Evolutionary conservation across 2,888 invertebrate genomes (phyloP).

Genomic region (Drosophila fulvimacula): DNA sequence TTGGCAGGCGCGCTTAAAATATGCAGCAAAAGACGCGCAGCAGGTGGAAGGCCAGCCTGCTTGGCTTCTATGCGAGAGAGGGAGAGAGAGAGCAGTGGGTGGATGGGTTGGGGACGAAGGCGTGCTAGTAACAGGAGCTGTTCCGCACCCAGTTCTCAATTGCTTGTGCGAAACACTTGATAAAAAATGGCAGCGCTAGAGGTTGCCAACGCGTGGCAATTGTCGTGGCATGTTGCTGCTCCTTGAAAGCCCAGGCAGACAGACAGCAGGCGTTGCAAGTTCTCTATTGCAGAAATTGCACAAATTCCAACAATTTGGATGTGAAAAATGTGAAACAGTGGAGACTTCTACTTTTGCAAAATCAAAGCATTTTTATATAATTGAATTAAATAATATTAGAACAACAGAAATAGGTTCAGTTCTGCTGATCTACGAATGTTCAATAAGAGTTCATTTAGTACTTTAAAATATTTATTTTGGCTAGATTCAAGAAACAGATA

Average conservation of each 20-base stretch:
- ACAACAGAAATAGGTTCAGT: too few species aligned
- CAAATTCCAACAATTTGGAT: not conserved
- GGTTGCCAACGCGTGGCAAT: slow-evolving; percentile 51
- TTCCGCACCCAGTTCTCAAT: slow-evolving; percentile 60
- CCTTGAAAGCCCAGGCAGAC: not conserved
- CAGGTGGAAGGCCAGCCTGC: slow-evolving; percentile 55
- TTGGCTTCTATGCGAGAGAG: not conserved
- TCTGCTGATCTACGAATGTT: too few species aligned
- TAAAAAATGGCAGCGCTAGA: slow-evolving; percentile 53
- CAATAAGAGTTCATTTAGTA: too few species aligned
- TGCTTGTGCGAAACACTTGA: slow-evolving; percentile 55
- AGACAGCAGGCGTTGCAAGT: slow-evolving; percentile 2
- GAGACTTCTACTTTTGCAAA: too few species aligned
- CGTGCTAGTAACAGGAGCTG: slow-evolving; percentile 11
- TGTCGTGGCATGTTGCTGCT: slow-evolving; percentile 35
- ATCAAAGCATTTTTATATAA: too few species aligned
- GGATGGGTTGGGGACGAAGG: not conserved
- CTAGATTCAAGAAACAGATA: too few species aligned
- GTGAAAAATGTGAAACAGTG: not conserved
- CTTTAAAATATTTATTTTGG: too few species aligned
- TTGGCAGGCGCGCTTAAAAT: slow-evolving; percentile 73
- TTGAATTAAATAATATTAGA: too few species aligned
- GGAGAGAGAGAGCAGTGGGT: not conserved
- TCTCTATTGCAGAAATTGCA: slow-evolving; percentile 12
- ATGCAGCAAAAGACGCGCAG: slow-evolving; percentile 63